Evolutionary conservation across 35 echinoderm and acorn worm species (phyloP).

Genomic region (Strongylocentrotus purpuratus): DNA sequence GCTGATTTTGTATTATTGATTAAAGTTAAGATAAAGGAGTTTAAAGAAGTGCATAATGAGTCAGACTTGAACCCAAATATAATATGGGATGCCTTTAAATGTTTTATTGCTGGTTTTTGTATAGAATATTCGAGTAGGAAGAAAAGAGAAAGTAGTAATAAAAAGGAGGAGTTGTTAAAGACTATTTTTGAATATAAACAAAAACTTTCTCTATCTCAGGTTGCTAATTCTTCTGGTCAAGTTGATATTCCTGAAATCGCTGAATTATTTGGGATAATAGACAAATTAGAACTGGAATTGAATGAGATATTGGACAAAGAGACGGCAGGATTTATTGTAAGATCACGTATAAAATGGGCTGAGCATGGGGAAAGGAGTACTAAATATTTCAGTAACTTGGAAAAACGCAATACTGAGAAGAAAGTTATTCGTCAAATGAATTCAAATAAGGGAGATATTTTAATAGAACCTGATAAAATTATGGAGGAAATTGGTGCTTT

Average conservation of each 20-base stretch:
- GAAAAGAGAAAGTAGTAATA: background rate
- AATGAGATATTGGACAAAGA: constrained; percentile 26
- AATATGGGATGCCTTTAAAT: constrained; percentile 1
- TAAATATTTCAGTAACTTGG: constrained; percentile 52
- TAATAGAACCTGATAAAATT: constrained; percentile 19
- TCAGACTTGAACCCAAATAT: background rate
- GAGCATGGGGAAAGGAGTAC: constrained; percentile 17
- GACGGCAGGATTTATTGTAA: constrained; percentile 37
- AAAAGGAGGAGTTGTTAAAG: background rate
- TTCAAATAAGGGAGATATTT: background rate
- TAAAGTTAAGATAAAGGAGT: background rate
- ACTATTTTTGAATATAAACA: background rate
- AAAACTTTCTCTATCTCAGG: background rate
- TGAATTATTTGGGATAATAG: background rate
- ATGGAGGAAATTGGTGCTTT: constrained; percentile 5
- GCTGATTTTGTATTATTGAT: background rate
- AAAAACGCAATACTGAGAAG: constrained; percentile 14
- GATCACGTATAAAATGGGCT: constrained; percentile 40
- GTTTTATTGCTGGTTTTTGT: background rate
- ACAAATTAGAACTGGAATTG: background rate
- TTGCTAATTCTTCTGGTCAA: background rate
- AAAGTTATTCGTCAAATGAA: constrained; percentile 20
- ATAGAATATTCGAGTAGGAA: background rate
- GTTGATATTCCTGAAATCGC: background rate
- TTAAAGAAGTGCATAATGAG: background rate